Conservation (phyloP, 2,888 invertebrate genomes). For the Candidula unifasciata region DNA sequence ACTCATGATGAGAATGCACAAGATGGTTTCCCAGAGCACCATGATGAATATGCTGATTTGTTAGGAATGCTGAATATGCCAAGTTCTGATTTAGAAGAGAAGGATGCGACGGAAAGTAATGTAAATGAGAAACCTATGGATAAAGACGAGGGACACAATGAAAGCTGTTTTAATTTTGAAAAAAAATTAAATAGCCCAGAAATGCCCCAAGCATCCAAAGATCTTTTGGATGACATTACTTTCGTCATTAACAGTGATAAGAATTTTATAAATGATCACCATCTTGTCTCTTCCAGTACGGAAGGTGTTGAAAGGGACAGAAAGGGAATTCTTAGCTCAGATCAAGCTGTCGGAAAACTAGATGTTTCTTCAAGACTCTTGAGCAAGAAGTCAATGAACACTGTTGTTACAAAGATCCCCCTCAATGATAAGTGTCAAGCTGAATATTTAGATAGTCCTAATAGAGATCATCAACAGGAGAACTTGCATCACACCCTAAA, state of each 20-base stretch:
- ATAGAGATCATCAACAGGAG: neutral
- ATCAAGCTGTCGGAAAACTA: too few species aligned
- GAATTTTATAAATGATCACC: neutral
- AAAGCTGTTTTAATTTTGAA: neutral
- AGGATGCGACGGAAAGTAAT: neutral
- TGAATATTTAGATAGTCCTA: neutral
- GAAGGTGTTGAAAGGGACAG: neutral
- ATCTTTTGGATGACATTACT: constrained; percentile 25
- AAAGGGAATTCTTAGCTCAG: neutral
- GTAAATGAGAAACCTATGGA: neutral
- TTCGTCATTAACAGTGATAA: constrained; percentile 14
- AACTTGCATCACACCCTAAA: neutral
- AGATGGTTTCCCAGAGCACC: constrained; percentile 3
- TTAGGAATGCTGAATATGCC: neutral
- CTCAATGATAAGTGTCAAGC: too few species aligned
- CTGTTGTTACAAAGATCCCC: too few species aligned
- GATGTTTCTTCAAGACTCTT: too few species aligned
- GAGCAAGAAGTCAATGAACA: too few species aligned
- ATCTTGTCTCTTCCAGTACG: neutral
- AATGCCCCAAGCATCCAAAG: neutral
- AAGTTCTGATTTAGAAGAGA: constrained; percentile 1
- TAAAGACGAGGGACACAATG: neutral
- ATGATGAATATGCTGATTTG: constrained; percentile 5
- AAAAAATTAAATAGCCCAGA: neutral
- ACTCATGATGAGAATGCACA: constrained; percentile 23